Conservation (phyloP, 1,140 invertebrate genomes). For the Hermatobates lingyangjiaoensis region DNA sequence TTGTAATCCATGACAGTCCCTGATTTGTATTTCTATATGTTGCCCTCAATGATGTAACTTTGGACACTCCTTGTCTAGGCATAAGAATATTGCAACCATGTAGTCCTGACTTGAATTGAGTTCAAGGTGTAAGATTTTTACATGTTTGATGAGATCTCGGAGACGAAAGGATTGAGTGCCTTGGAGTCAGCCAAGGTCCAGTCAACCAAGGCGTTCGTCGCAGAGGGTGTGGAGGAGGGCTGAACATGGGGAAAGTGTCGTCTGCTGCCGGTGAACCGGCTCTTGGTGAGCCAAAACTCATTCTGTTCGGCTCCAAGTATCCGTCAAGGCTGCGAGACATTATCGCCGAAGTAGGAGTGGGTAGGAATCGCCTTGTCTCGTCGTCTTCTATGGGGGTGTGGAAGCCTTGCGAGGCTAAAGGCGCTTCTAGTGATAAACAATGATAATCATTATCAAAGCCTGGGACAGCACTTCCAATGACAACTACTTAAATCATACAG, state of each 20-base stretch:
- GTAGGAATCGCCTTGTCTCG: conserved; percentile 30
- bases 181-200: conserved; percentile 25
- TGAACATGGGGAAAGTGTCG: conserved; percentile 67
- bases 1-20: no score
- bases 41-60: no score
- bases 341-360: conserved; percentile 64
- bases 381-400: conserved; percentile 33
- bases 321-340: conserved; percentile 66
- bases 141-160: conserved; percentile 62
- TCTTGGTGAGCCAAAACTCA: conserved; percentile 57
- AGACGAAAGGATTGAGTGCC: conserved; percentile 48
- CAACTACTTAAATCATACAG: no score
- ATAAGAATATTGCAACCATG: no score
- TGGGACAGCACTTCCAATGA: no score
- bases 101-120: no score
- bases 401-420: conserved; percentile 34
- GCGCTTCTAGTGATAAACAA: not conserved
- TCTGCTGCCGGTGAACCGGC: conserved; percentile 46
- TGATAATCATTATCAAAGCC: no score
- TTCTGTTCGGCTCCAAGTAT: conserved; percentile 59
- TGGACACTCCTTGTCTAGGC: no score
- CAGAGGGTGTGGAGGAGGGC: conserved; percentile 38
- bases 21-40: no score
- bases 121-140: no score
- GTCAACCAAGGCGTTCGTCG: conserved; percentile 1